Base-by-base conservation (phyloP, 2,888 invertebrate species). In the Iselma pallidipennis region DNA sequence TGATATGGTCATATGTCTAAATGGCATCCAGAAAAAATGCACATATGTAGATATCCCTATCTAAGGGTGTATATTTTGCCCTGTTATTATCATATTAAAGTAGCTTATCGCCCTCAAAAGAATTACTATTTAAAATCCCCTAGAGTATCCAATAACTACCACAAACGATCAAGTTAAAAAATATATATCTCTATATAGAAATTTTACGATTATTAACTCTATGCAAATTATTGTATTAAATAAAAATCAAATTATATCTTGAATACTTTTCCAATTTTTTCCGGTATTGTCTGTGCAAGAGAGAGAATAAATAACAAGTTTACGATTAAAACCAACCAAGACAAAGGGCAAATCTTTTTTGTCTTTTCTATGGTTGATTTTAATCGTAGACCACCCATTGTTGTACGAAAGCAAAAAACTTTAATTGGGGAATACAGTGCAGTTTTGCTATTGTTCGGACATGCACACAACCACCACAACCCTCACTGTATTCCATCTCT, bases 361-460 rank as follows among this genome's bases (percentile, higher is more conserved):
- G n/a, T 14, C n/a, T 14, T n/a, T n/a, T 56, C 37, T 56, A 49
- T 57, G 51, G 29, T 31, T 48, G 58, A 62, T 62, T 51, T 54
- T 55, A 59, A 62, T 62, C 62, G 51, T 55, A 37, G 63, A 65
- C 67, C 67, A 67, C 67, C 67, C 67, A 67, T 61, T 56, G 63
- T 61, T 59, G 52, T 45, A 49, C 50, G 23, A 55, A 9, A 55
- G 16, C 28, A 33, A 29, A 56, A 58, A 58, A 65, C 55, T 65
- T 65, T 65, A 62, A 58, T 57, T 59, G 61, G 59, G 55, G 60
- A 45, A 52, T 37, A 16, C 49, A 55, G 55, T 55, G 62, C 25
- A 60, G 65, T 61, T 50, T 53, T 65, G 37, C 65, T 54, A 67
- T 67, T 67, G 67, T 67, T 63, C 63, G 37, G 63, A 59, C 67